Base-by-base conservation (phyloP, 2,888 invertebrate species). In the Troides helena region DNA sequence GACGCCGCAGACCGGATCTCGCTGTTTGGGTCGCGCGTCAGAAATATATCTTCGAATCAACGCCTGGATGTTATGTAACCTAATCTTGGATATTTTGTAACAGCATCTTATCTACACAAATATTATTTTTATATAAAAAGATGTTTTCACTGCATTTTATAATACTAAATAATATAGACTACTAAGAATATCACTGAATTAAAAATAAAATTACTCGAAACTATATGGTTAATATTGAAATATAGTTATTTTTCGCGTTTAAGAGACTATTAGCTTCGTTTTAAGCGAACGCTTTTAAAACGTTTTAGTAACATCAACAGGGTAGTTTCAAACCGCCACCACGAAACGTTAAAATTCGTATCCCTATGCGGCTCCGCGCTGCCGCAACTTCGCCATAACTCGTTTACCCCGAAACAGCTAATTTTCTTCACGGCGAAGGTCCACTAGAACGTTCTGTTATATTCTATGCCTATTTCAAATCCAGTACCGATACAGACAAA, bases 401-500 rank as follows among this genome's bases (percentile, higher is more conserved):
- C 86, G 89, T 87, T 89, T 87, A 88, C 86, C 80, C 82, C 80
- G 80, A 81, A 81, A 86, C 84, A 81, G 81, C 85, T 89, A 89
- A 88, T 89, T 89, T 88, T 86, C 84, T 85, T 84, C 81, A 84
- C 79, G 80, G 82, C 81, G 81, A 56, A 72, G 83, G 82, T 81
- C 85, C 81, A 84, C 82, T 83, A 84, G 84, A 84, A 84, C 80
- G 82, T 83, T 78, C 85, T 10, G 12, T 46, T 46, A 46, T 46
- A 14, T 46, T 46, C 10, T 12, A 46, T 14, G 12, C 46, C 46
- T 46, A 14, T 46, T 46, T 46, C 14, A 46, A 46, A 46, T 46
- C 46, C 3, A 46, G 12, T 14, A 46, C 46, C 0, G 1, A 46
- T 12, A 14, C 46, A 12, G 46, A 46, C 14, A 46, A 46, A 12